Evolutionary conservation across 2,113 vertebrate genomes (phyloP).

Genomic region (Diglossa brunneiventris): DNA sequence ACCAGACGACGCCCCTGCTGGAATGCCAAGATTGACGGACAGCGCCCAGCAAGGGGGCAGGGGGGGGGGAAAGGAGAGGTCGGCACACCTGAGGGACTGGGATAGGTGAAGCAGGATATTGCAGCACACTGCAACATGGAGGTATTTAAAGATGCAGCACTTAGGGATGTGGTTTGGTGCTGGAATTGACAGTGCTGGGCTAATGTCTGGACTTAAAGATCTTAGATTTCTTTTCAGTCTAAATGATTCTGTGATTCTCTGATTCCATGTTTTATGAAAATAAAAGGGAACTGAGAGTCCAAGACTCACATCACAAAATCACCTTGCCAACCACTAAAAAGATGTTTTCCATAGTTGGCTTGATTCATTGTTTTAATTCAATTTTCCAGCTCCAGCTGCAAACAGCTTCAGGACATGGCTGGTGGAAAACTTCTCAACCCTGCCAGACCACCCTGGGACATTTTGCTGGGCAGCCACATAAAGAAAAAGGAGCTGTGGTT

Average conservation of each 20-base stretch:
- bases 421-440: background rate
- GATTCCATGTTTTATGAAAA: background rate
- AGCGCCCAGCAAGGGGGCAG: no score
- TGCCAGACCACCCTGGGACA: background rate
- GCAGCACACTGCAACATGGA: background rate
- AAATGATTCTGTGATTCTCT: background rate
- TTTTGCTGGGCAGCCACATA: background rate
- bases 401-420: background rate
- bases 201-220: background rate
- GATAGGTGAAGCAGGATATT: no score
- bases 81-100: no score
- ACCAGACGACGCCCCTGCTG: no score
- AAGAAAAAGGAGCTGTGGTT: background rate
- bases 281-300: background rate
- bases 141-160: background rate
- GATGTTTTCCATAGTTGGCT: background rate
- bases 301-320: background rate
- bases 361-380: slow-evolving; percentile 24
- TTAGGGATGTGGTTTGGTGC: background rate
- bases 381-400: background rate
- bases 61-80: no score
- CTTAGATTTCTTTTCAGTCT: background rate
- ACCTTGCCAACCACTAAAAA: background rate
- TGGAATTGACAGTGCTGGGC: background rate
- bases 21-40: no score